Percentiles rank a stretch among this genome's conserved stretches.
phyloP scores from a whole-genome alignment of 1,140 invertebrate species.

The Triops longicaudatus region DNA sequence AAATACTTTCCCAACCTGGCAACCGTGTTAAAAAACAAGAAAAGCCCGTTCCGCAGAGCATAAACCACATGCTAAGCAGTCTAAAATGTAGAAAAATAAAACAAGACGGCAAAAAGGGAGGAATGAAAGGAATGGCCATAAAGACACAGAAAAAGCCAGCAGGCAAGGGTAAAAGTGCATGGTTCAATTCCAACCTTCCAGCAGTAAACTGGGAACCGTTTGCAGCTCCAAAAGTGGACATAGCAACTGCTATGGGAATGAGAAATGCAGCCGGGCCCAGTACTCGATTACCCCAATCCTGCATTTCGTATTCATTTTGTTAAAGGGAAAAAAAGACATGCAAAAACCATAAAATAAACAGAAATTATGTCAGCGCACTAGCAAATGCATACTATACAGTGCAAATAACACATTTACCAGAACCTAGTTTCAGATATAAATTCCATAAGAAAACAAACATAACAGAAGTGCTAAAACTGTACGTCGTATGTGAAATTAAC shows the following conservation, averaged over 20 bases:
- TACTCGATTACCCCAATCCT: slow-evolving; percentile 22
- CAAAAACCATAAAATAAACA: not conserved
- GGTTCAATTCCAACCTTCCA: slow-evolving; percentile 44
- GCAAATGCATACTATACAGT: not conserved
- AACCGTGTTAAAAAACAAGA: no score
- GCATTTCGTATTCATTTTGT: not conserved
- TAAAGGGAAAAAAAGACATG: slow-evolving; percentile 2
- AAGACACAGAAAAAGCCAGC: not conserved
- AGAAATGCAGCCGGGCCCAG: slow-evolving; percentile 50
- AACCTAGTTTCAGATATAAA: no score
- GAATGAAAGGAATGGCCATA: not conserved
- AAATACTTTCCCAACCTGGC: not conserved
- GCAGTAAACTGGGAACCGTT: slow-evolving; percentile 65
- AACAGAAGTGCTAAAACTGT: no score
- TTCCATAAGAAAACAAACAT: slow-evolving; percentile 17
- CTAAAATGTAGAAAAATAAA: slow-evolving; percentile 20
- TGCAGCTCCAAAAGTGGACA: slow-evolving; percentile 65
- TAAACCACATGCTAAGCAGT: not conserved
- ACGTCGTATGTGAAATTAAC: no score
- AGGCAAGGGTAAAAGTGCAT: not conserved
- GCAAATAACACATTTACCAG: not conserved
- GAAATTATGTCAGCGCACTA: not conserved
- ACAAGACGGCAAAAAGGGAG: not conserved
- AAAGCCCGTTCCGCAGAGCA: no score
- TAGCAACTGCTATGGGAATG: slow-evolving; percentile 61